Evolutionary conservation across 1,140 invertebrate genomes (phyloP), one percentile per base, ranked within the genome.

Genomic region (Metopolophium dirhodum): DNA sequence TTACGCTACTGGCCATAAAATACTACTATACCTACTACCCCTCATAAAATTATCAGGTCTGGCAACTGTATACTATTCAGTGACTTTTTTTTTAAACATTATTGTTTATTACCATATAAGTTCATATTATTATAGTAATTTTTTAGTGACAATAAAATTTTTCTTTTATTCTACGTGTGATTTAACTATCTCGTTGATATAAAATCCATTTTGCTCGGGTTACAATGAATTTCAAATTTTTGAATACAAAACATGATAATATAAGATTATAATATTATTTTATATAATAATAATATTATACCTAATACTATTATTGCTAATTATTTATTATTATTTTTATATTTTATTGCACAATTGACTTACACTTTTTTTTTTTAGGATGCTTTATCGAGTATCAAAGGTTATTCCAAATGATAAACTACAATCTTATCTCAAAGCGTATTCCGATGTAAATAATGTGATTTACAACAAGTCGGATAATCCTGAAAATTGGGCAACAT

Each of bases 351-450:
- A 7, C 30, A 30, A 68, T 68, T n/a, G 14, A n/a, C 30, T n/a
- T 18, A 77, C 30, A 11, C 7, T 61, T 14, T 77, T 77, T 77
- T 77, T 77, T 83, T 61, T 92, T 11, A 92, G 90, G 90, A 35
- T 92, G 45, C n/a, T 92, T 14, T 47, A 77, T 23, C 68, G 77
- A 37, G 22, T 92, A 83, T 49, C 90, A 51, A 92, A 83, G 20
- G 37, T 82, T 3, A 49, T 92, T 51, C 68, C 90, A 14, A 92
- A 83, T n/a, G n/a, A 83, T 83, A 82, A 68, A 82, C 68, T 92
- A 7, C n/a, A 51, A 82, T 18, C 90, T 7, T 92, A 92, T 51
- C 45, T 92, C 22, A 82, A 47, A 82, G n/a, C 77, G 8, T 92
- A 83, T 61, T n/a, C 82, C 7, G 68, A 92, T 7, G 90, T 92